Conservation (phyloP, 2,888 invertebrate species). For the Marasmarcha lunaedactyla region DNA sequence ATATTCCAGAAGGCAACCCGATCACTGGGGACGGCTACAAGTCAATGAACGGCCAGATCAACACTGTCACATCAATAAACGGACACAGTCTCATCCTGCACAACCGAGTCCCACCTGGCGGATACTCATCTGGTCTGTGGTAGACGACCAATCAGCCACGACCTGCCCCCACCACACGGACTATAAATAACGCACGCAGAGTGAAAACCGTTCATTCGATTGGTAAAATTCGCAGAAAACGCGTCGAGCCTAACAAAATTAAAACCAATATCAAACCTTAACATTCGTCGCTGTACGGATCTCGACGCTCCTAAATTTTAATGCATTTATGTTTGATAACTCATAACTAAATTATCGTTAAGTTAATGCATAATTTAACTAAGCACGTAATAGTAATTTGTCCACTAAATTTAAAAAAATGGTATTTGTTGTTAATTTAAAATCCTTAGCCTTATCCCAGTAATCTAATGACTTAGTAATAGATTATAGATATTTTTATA, state of each 20-base stretch:
- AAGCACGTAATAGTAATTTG: not conserved
- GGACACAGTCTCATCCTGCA: slow-evolving; percentile 54
- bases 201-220: no score
- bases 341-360: not conserved
- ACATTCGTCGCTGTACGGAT: not conserved
- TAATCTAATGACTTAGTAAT: slow-evolving; percentile 59
- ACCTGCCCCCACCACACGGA: slow-evolving; percentile 16
- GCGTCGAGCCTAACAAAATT: not conserved
- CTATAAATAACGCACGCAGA: not conserved
- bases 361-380: no score
- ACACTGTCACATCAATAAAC: slow-evolving; percentile 57
- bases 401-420: slow-evolving; percentile 30
- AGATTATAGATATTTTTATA: slow-evolving; percentile 68
- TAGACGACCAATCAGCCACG: slow-evolving; percentile 40
- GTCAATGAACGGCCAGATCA: slow-evolving; percentile 69
- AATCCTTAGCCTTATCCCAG: slow-evolving; percentile 60
- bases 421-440: slow-evolving; percentile 60
- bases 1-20: slow-evolving; percentile 67
- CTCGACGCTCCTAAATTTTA: not conserved
- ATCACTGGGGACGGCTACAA: slow-evolving; percentile 72
- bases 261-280: no score
- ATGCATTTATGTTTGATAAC: not conserved
- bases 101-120: slow-evolving; percentile 76
- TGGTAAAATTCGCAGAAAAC: not conserved
- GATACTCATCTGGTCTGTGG: slow-evolving; percentile 77